A percentile compares a stretch with the other conserved stretches of the same genome.
Conservation (phyloP, 2,888 invertebrate species). For the Trachelus stipa region DNA sequence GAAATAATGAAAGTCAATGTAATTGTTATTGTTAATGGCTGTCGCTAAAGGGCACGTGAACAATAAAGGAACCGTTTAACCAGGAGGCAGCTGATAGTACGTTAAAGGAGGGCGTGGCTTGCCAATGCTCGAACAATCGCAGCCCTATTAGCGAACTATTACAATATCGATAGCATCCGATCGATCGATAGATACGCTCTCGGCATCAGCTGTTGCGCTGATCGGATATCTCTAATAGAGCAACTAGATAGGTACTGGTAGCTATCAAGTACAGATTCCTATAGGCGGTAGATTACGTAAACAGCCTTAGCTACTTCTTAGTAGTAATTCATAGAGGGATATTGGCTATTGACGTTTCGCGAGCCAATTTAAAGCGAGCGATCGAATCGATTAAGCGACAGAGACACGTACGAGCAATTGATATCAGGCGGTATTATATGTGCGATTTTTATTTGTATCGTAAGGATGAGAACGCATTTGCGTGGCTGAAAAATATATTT, state of each 20-base stretch:
- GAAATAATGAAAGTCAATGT: neutral
- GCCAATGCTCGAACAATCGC: conserved; percentile 49
- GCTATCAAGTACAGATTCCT: neutral
- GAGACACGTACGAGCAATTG: neutral
- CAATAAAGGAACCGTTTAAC: neutral
- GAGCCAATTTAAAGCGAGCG: neutral
- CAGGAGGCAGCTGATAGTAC: neutral
- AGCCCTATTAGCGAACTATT: conserved; percentile 57
- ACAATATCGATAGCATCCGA: conserved; percentile 48
- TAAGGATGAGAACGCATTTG: conserved; percentile 24
- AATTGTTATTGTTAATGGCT: neutral
- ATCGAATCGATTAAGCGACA: neutral
- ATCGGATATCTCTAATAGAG: conserved; percentile 19
- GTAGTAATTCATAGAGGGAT: neutral
- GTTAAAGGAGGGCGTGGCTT: conserved; percentile 9
- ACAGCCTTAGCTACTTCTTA: neutral
- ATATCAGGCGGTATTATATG: conserved; percentile 10
- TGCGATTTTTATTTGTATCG: conserved; percentile 45
- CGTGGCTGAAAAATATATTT: conserved; percentile 41
- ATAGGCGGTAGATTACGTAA: neutral
- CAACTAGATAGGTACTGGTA: neutral
- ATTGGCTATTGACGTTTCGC: neutral
- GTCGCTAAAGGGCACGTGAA: neutral
- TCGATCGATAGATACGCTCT: conserved; percentile 49
- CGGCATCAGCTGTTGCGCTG: conserved; percentile 54